phyloP scores from a whole-genome alignment of 2,113 vertebrate genomes.

The Anthoscopus minutus region DNA sequence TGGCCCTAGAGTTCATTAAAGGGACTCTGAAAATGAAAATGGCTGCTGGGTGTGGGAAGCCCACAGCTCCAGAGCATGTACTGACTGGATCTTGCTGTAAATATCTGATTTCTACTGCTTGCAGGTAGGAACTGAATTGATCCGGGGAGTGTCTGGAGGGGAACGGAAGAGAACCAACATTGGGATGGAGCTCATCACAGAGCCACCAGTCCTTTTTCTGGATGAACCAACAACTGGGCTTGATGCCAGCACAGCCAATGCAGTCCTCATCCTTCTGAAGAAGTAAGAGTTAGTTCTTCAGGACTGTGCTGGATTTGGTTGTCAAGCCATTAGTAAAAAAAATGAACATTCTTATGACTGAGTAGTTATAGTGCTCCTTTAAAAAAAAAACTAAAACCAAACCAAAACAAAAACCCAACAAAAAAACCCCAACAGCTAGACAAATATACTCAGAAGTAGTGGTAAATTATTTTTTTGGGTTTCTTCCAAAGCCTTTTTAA shows the following conservation, averaged over 20 bases:
- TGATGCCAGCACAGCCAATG: constrained; percentile 56
- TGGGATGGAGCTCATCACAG: constrained; percentile 56
- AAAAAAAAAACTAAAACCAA: background rate
- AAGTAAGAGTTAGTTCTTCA: constrained; percentile 26
- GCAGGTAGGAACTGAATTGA: constrained; percentile 59
- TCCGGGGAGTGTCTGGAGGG: constrained; percentile 54
- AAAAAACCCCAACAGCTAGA: background rate
- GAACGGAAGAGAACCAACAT: constrained; percentile 61
- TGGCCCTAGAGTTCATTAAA: background rate
- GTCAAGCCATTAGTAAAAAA: background rate
- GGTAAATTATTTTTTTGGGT: background rate
- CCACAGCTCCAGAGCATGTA: background rate
- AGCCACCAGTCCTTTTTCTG: constrained; percentile 51
- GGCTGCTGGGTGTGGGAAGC: background rate
- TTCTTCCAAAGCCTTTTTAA: background rate
- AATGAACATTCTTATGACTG: background rate
- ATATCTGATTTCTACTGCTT: background rate
- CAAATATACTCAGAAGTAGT: background rate
- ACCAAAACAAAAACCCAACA: too few relatives aligned
- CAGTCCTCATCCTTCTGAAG: constrained; percentile 52
- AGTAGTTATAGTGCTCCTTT: background rate
- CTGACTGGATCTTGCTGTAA: background rate
- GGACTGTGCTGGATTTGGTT: background rate
- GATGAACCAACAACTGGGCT: constrained; percentile 54
- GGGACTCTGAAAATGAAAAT: background rate